phyloP scores from a whole-genome alignment of 2,888 invertebrate species.

The Temnothorax rugatulus region DNA sequence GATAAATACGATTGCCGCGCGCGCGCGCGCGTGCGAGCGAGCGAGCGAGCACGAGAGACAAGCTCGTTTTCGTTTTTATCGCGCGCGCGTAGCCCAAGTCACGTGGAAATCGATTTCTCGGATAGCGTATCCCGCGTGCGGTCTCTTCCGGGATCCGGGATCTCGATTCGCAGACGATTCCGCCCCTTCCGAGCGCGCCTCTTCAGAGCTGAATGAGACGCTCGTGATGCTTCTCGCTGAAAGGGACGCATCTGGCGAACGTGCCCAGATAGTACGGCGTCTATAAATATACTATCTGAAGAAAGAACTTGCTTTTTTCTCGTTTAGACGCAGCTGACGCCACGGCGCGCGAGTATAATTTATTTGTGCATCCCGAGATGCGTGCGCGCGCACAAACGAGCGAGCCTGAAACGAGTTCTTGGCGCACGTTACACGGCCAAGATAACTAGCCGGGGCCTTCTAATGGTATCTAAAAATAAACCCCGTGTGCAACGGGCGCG shows the following conservation, averaged over 20 bases:
- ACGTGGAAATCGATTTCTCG: slow-evolving; percentile 26
- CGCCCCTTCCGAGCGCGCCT: background rate
- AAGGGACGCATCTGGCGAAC: background rate
- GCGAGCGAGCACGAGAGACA: background rate
- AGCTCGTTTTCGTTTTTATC: slow-evolving; percentile 7
- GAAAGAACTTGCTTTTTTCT: slow-evolving; percentile 10
- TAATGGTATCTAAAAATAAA: slow-evolving; percentile 58
- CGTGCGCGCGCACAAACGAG: background rate
- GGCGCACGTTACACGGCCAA: slow-evolving; percentile 17
- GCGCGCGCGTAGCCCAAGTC: background rate
- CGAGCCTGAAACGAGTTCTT: slow-evolving; percentile 42
- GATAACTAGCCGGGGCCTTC: slow-evolving; percentile 42
- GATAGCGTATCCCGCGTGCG: background rate
- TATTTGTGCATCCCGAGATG: slow-evolving; percentile 27
- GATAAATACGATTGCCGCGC: slow-evolving; percentile 29
- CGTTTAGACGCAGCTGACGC: slow-evolving; percentile 67
- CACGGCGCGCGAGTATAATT: slow-evolving; percentile 43
- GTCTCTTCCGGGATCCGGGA: background rate
- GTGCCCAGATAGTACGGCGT: background rate
- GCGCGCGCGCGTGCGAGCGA: background rate
- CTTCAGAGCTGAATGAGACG: slow-evolving; percentile 26
- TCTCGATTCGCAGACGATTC: slow-evolving; percentile 13
- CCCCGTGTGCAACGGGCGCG: slow-evolving; percentile 36
- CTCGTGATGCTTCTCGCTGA: slow-evolving; percentile 7
- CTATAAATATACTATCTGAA: slow-evolving; percentile 42